These are phyloP conservation scores for Tinamus guttatus DNA, from an alignment of 2,113 vertebrate genomes.

Conservation along the genomic window DNA sequence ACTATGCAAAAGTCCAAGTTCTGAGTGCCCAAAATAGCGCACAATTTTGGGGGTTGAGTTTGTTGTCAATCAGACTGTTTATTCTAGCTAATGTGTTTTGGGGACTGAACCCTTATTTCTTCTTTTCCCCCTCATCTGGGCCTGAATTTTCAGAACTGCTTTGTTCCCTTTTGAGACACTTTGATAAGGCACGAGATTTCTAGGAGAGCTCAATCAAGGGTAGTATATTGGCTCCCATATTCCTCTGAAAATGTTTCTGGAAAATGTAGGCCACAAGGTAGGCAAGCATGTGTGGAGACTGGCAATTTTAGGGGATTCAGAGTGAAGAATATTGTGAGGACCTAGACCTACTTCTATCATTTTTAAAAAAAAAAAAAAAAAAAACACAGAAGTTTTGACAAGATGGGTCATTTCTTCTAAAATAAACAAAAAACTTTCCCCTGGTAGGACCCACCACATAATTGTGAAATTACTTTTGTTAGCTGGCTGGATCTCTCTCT, in stretches of 20 bases:
- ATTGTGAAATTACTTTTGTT: background rate
- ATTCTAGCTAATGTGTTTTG: background rate
- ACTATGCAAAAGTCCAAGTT: background rate
- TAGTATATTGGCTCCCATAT: background rate
- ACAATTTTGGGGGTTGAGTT: background rate
- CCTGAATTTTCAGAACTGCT: background rate
- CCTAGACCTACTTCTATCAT: background rate
- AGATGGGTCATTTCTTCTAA: background rate
- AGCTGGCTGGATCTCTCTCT: background rate
- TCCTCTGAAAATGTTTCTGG: background rate
- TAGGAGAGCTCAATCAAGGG: background rate
- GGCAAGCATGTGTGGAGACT: accelerated
- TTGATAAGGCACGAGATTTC: no score
- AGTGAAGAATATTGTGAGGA: background rate
- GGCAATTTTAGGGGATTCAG: accelerated
- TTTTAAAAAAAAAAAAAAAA: background rate
- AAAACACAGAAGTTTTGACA: background rate
- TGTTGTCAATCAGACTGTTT: accelerated
- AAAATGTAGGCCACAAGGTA: background rate
- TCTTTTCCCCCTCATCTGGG: background rate
- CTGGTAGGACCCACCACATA: background rate
- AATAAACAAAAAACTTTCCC: background rate
- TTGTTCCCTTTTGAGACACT: background rate
- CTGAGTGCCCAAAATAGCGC: background rate
- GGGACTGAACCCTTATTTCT: background rate